phyloP scores from a whole-genome alignment of 2,888 invertebrate species.

The Lithophane socia region DNA sequence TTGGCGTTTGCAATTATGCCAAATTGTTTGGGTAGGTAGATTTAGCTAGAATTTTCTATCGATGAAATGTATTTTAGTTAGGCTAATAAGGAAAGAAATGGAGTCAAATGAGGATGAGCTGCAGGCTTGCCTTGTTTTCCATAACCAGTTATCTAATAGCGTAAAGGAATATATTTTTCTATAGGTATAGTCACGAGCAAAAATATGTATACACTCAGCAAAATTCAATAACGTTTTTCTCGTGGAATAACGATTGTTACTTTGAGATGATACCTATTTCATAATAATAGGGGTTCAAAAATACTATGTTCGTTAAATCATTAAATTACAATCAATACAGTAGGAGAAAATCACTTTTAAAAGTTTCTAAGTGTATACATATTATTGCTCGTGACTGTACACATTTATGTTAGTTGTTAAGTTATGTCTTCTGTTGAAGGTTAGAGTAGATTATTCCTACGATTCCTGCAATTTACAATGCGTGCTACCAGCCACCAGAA shows the following conservation, averaged over 20 bases:
- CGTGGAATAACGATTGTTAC: too few relatives aligned
- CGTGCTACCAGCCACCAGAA: slow-evolving; percentile 66
- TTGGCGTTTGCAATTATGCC: not conserved
- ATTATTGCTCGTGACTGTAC: too few relatives aligned
- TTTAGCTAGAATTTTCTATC: not conserved
- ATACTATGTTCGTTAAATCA: too few relatives aligned
- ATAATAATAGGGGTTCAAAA: too few relatives aligned
- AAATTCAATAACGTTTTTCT: too few relatives aligned
- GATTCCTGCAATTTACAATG: slow-evolving; percentile 35
- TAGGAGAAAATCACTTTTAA: too few relatives aligned
- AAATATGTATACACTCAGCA: too few relatives aligned
- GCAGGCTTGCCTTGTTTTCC: not conserved
- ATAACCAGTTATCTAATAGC: not conserved
- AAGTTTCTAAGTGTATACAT: too few relatives aligned
- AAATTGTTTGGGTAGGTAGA: not conserved
- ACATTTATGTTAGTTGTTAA: slow-evolving; percentile 10
- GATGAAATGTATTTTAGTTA: not conserved
- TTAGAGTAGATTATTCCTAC: not conserved
- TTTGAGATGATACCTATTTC: too few relatives aligned
- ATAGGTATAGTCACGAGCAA: too few relatives aligned
- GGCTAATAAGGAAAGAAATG: not conserved
- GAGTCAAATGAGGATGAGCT: not conserved
- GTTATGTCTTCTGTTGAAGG: not conserved
- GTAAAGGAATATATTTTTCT: too few relatives aligned
- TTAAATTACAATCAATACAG: too few relatives aligned